These are phyloP conservation scores for Aphyosemion australe DNA, from an alignment of 2,113 vertebrate genomes.

Conservation along the genomic window DNA sequence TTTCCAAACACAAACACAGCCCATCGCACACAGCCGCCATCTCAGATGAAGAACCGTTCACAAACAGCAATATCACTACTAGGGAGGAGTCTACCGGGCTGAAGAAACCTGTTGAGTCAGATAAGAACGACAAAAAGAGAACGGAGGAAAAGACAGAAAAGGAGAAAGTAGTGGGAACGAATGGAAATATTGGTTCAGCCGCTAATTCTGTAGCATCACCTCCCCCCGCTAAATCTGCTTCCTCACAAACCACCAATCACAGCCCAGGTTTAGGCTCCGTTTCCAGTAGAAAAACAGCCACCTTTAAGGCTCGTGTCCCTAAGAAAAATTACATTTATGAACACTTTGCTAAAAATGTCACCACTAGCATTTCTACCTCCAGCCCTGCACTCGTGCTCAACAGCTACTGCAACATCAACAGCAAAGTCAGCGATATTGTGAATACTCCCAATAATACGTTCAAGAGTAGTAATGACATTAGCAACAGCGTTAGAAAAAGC, in stretches of 20 bases:
- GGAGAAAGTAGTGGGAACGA: constrained; percentile 48
- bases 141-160: constrained; percentile 64
- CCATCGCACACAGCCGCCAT: constrained; percentile 44
- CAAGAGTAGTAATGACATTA: constrained; percentile 50
- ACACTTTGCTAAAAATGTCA: constrained; percentile 72
- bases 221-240: constrained; percentile 41
- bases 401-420: constrained; percentile 61
- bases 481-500: constrained; percentile 53
- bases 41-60: constrained; percentile 58
- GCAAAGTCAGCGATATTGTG: constrained; percentile 50
- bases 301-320: constrained; percentile 88
- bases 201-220: constrained; percentile 44
- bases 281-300: constrained; percentile 88
- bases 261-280: constrained; percentile 72
- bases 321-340: constrained; percentile 90
- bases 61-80: constrained; percentile 49
- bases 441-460: constrained; percentile 43
- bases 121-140: constrained; percentile 55
- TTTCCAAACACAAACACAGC: constrained; percentile 61
- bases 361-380: constrained; percentile 61
- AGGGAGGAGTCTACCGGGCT: constrained; percentile 71
- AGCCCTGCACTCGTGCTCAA: constrained; percentile 55
- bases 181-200: constrained; percentile 47
- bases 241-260: constrained; percentile 57
- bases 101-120: constrained; percentile 63